A percentile compares a stretch with the other conserved stretches of the same genome.
These are phyloP conservation scores for Engystomops pustulosus DNA, from an alignment of 2,113 vertebrate species.

Conservation along the genomic window DNA sequence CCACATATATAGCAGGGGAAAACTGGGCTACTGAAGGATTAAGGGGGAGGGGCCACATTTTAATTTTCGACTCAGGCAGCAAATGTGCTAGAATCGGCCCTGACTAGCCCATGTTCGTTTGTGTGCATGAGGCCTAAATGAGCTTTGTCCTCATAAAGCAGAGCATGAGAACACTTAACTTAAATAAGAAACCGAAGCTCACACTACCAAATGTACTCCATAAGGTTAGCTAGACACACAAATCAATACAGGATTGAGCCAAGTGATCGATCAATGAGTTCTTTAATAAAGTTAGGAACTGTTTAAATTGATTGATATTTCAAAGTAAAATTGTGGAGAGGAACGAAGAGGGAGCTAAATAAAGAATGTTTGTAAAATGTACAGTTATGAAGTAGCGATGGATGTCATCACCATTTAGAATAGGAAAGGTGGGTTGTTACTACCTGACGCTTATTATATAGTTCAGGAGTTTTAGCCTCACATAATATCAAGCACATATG, in stretches of 20 bases:
- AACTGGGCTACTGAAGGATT: no score
- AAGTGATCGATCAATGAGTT: not conserved
- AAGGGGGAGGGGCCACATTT: no score
- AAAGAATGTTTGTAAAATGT: not conserved
- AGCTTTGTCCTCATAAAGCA: not conserved
- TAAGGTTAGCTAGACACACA: not conserved
- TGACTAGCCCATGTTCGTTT: no score
- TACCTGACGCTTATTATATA: no score
- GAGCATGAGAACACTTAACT: not conserved
- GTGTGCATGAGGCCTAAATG: not conserved
- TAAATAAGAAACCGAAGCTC: not conserved
- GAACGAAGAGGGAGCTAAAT: not conserved
- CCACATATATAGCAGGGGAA: no score
- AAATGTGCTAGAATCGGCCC: no score
- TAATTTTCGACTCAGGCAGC: no score
- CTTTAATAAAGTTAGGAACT: slow-evolving; percentile 5
- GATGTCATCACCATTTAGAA: not conserved
- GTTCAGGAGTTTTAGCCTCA: no score
- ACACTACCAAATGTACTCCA: not conserved
- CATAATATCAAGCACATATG: no score
- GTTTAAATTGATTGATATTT: slow-evolving; percentile 6
- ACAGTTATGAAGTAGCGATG: not conserved
- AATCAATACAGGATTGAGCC: not conserved
- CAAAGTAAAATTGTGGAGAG: not conserved
- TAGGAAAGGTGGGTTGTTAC: not conserved